Base-by-base conservation (phyloP, 2,797 vertebrate genomes). In the Oophaga sylvatica region DNA sequence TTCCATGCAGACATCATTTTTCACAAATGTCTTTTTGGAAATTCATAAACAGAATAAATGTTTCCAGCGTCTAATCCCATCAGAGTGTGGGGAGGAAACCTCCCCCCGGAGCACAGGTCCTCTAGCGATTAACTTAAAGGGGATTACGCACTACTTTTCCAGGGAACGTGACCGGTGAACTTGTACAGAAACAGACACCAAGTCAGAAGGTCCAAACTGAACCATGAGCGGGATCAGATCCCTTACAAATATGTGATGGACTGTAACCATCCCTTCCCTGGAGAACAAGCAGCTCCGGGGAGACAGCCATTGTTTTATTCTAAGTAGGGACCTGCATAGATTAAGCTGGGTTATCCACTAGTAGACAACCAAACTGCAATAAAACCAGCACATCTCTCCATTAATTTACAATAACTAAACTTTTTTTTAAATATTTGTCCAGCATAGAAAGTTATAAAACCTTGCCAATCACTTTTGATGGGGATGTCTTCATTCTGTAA, bases 1-100 rank as follows among this genome's bases (percentile, higher is more conserved):
- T 85, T 76, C 63, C 76, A 80, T 75, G 57, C 67, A 65, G 3
- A 56, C 15, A 12, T 26, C 73, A 82, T 59, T 88, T 53, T 45
- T 71, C 68, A 73, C 7, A 73, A 45, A 81, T 41, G 57, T 57
- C 63, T 79, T 71, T 67, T 65, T 84, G 81, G 56, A 80, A 80
- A 80, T 80, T 71, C 67, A 60, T 59, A 56, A 80, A 17, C 20
- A 81, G 35, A 80, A 75, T 3, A 63, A 26, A 73, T 80, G 67
- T 57, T 81, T 85, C n/a, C 31, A 85, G 59, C 19, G 67, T 71
- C 60, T 88, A 88, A 88, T 85, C 79, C 87, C 15, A 68, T 80
- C 68, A 85, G 56, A 31, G 81, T 63, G n/a, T 75, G 48, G 76
- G 82, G 70, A 31, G n/a, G 57, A 73, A 17, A 56, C 41, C 87